These are phyloP conservation scores for Thalassaphorura encarpata DNA, from an alignment of 1,140 invertebrate genomes.

Conservation along the genomic window DNA sequence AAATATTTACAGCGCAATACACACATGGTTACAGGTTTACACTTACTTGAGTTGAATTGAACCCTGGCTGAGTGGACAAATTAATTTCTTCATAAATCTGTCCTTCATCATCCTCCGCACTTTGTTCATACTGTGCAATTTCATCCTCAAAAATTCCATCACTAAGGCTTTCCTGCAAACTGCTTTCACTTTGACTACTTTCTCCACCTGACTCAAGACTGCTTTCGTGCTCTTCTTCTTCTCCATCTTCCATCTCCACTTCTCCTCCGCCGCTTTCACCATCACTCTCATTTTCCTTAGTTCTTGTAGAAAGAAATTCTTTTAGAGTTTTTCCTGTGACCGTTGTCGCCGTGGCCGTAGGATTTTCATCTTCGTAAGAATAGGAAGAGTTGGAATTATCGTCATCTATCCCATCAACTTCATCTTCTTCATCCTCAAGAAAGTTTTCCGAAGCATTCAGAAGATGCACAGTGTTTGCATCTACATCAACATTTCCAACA, in stretches of 20 bases:
- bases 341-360: not conserved
- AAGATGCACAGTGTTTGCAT: too few relatives aligned
- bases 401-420: constrained; percentile 13
- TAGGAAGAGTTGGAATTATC: too few relatives aligned
- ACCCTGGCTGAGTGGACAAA: too few relatives aligned
- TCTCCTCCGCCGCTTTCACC: constrained; percentile 17
- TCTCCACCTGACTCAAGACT: too few relatives aligned
- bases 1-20: too few relatives aligned
- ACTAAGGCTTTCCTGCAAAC: not conserved
- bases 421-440: constrained; percentile 10
- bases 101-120: not conserved
- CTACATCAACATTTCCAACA: too few relatives aligned
- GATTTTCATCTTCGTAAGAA: constrained; percentile 16
- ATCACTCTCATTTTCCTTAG: constrained; percentile 13
- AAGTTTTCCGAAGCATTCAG: too few relatives aligned
- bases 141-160: not conserved
- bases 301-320: constrained; percentile 37
- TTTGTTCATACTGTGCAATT: constrained; percentile 21
- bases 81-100: constrained; percentile 21
- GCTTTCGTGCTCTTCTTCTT: constrained; percentile 23
- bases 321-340: not conserved
- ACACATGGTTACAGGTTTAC: too few relatives aligned
- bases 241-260: constrained; percentile 11
- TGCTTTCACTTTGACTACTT: too few relatives aligned
- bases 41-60: too few relatives aligned